phyloP scores from a whole-genome alignment of 1,140 invertebrate species.

The Bombyx mori region DNA sequence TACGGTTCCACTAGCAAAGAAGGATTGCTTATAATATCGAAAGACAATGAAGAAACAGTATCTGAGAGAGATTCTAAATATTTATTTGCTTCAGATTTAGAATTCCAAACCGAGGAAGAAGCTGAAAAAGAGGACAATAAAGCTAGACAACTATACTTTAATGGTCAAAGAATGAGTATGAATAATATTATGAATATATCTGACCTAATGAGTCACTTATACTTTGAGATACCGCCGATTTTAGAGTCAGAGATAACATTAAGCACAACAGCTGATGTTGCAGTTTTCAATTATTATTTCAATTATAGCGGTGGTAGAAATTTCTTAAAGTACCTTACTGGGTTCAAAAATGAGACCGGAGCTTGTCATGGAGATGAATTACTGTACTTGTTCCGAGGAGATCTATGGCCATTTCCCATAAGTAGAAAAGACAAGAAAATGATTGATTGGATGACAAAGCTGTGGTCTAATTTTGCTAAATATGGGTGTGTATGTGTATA shows the following conservation, averaged over 20 bases:
- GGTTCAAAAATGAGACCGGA: slow-evolving; percentile 28
- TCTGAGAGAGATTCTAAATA: slow-evolving; percentile 37
- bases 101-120: slow-evolving; percentile 34
- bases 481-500: slow-evolving; percentile 36
- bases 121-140: slow-evolving; percentile 27
- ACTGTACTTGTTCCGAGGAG: slow-evolving; percentile 50
- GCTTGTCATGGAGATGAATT: slow-evolving; percentile 57
- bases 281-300: slow-evolving; percentile 52
- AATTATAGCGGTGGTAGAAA: slow-evolving; percentile 46
- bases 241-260: slow-evolving; percentile 37
- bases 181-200: slow-evolving; percentile 30
- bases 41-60: slow-evolving; percentile 31
- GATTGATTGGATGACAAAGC: slow-evolving; percentile 39
- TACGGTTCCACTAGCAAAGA: slow-evolving; percentile 46
- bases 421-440: slow-evolving; percentile 31
- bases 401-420: slow-evolving; percentile 30
- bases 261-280: slow-evolving; percentile 17
- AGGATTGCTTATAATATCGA: slow-evolving; percentile 42
- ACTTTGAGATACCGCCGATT: slow-evolving; percentile 47
- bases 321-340: slow-evolving; percentile 32
- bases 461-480: slow-evolving; percentile 63
- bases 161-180: slow-evolving; percentile 32
- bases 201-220: slow-evolving; percentile 45
- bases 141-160: slow-evolving; percentile 45
- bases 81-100: slow-evolving; percentile 51